Percentiles rank a stretch among this genome's conserved stretches.
Evolutionary conservation across 2,113 vertebrate genomes (phyloP).

Genomic region (Leptodactylus fuscus): DNA sequence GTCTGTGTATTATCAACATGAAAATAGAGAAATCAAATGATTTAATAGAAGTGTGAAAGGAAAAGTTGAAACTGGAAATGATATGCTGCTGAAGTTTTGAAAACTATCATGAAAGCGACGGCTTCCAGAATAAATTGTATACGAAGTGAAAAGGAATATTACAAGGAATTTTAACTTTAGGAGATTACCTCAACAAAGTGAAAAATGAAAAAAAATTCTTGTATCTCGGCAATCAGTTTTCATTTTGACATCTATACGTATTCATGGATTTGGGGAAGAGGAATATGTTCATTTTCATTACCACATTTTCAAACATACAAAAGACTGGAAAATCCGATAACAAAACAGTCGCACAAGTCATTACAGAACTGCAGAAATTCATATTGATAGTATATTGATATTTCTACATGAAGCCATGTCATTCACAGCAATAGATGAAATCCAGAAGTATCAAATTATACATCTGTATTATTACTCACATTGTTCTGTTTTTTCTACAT

Average conservation of each 20-base stretch:
- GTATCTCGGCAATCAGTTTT: background rate
- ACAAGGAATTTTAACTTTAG: background rate
- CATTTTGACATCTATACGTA: background rate
- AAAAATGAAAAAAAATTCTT: background rate
- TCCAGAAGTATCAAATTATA: too few relatives aligned
- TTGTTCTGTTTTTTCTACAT: too few relatives aligned
- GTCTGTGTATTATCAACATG: slow-evolving; percentile 37
- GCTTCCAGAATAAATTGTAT: background rate
- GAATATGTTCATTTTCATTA: background rate
- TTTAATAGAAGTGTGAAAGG: slow-evolving; percentile 34
- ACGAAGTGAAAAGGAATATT: background rate
- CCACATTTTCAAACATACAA: background rate
- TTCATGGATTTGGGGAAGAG: background rate
- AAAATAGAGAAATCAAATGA: slow-evolving; percentile 41
- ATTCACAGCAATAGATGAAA: too few relatives aligned
- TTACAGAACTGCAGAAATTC: too few relatives aligned
- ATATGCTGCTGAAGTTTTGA: slow-evolving; percentile 23
- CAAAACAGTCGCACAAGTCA: too few relatives aligned
- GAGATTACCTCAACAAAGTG: background rate
- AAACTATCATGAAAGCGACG: background rate
- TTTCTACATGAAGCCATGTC: too few relatives aligned
- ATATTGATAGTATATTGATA: too few relatives aligned
- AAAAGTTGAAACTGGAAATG: slow-evolving; percentile 7
- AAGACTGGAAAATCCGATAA: background rate
- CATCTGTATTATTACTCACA: too few relatives aligned